Evolutionary conservation across 2,888 invertebrate genomes (phyloP).

Genomic region (Hydroisotoma schaefferi): DNA sequence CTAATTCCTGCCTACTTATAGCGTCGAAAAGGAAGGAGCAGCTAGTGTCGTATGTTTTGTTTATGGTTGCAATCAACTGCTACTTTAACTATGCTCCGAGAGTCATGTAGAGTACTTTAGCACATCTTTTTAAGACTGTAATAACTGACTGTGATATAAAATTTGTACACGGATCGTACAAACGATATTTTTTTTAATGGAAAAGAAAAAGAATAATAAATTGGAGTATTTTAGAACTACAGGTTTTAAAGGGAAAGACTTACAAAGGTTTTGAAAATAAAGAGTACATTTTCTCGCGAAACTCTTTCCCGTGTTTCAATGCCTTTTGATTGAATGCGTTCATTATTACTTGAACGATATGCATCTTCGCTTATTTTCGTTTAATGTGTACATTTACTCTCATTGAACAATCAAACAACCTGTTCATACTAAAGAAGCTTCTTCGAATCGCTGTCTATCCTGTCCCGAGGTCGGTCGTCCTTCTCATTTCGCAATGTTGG

Average conservation of each 20-base stretch:
- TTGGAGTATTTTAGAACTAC: background rate
- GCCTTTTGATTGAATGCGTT: background rate
- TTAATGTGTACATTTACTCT: no score
- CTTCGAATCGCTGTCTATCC: no score
- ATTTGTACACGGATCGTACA: background rate
- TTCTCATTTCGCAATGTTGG: no score
- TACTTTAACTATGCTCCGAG: no score
- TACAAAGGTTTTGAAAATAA: background rate
- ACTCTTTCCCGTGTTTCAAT: background rate
- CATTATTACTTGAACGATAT: background rate
- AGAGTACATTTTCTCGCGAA: background rate
- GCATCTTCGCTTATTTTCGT: background rate
- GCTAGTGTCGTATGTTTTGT: background rate
- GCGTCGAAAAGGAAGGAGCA: background rate
- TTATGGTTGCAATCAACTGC: no score
- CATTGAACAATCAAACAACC: no score
- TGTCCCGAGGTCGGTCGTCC: no score
- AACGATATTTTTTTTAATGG: background rate
- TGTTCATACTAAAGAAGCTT: no score
- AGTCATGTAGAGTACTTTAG: constrained; percentile 2
- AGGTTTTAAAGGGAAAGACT: background rate
- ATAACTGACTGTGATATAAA: constrained; percentile 13
- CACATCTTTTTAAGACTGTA: constrained; percentile 9
- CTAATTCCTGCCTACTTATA: background rate
- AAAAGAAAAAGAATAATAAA: background rate